Percentiles rank a stretch among this genome's conserved stretches.
These are phyloP conservation scores for Rhabdophis nuchalis DNA, from an alignment of 2,797 vertebrate species.

Conservation along the genomic window DNA sequence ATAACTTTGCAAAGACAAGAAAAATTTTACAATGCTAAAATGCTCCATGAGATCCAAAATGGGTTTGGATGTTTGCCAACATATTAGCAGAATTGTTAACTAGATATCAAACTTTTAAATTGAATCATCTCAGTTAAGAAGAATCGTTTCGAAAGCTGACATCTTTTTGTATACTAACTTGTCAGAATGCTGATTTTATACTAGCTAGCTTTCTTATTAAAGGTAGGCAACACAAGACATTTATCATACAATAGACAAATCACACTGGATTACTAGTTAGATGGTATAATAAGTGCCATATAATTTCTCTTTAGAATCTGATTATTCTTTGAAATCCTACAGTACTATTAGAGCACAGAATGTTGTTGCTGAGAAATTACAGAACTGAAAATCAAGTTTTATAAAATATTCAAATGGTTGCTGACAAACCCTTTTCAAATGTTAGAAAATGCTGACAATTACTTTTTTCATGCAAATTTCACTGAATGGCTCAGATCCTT, in stretches of 20 bases:
- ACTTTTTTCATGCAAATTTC: conserved; percentile 43
- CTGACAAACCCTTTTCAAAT: conserved; percentile 58
- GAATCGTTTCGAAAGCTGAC: conserved; percentile 31
- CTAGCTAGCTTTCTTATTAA: conserved; percentile 63
- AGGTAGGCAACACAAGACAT: conserved; percentile 64
- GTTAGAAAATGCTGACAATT: conserved; percentile 49
- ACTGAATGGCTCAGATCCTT: conserved; percentile 22
- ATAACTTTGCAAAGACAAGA: neutral
- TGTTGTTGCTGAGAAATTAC: conserved; percentile 72
- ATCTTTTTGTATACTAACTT: conserved; percentile 14
- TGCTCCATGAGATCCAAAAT: neutral
- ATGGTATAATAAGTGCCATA: conserved; percentile 77
- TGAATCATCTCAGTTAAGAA: neutral
- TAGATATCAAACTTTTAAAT: neutral
- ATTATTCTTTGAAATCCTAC: conserved; percentile 75
- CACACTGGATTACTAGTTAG: conserved; percentile 71
- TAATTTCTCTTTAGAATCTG: conserved; percentile 80
- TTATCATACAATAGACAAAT: conserved; percentile 74
- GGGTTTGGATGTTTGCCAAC: neutral
- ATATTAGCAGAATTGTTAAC: neutral
- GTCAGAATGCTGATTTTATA: conserved; percentile 51
- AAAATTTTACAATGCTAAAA: neutral
- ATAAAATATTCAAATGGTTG: conserved; percentile 65
- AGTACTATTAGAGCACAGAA: conserved; percentile 71
- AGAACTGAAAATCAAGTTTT: conserved; percentile 67